A percentile compares a stretch with the other conserved stretches of the same genome.
Evolutionary conservation across 2,888 invertebrate genomes (phyloP).

Genomic region (Eupelmus urozonus): DNA sequence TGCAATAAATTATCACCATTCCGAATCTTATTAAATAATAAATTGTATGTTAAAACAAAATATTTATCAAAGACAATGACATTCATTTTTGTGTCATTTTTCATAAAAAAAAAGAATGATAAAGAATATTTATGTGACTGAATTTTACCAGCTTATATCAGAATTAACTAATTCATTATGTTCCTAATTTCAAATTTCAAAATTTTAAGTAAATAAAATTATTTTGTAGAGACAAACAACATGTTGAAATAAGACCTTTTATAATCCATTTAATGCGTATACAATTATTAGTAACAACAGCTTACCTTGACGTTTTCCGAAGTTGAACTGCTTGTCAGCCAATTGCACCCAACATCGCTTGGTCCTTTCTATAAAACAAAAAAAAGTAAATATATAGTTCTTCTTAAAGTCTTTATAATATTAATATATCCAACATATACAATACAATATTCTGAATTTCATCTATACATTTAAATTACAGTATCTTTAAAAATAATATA

Average conservation of each 20-base stretch:
- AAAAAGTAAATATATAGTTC: background rate
- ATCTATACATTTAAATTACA: background rate
- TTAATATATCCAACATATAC: background rate
- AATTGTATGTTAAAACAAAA: no score
- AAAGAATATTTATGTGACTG: no score
- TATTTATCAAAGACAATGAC: no score
- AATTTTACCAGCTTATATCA: no score
- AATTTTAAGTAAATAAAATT: no score
- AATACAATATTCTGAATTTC: background rate
- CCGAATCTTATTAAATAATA: background rate
- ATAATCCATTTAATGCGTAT: no score
- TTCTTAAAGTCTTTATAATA: background rate
- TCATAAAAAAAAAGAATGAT: background rate
- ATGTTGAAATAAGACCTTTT: background rate
- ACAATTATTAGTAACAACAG: no score
- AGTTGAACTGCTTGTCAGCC: slow-evolving; percentile 75
- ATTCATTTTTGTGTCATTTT: background rate
- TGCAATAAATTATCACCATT: no score
- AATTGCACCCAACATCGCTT: slow-evolving; percentile 77
- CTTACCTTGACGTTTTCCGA: slow-evolving; percentile 76
- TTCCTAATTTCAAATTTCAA: no score
- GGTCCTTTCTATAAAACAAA: slow-evolving; percentile 75
- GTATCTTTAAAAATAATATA: no score
- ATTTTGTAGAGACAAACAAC: background rate
- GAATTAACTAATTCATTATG: background rate